These are phyloP conservation scores for Oreonectes daqikongensis DNA, from an alignment of 2,797 vertebrate genomes.

Conservation along the genomic window DNA sequence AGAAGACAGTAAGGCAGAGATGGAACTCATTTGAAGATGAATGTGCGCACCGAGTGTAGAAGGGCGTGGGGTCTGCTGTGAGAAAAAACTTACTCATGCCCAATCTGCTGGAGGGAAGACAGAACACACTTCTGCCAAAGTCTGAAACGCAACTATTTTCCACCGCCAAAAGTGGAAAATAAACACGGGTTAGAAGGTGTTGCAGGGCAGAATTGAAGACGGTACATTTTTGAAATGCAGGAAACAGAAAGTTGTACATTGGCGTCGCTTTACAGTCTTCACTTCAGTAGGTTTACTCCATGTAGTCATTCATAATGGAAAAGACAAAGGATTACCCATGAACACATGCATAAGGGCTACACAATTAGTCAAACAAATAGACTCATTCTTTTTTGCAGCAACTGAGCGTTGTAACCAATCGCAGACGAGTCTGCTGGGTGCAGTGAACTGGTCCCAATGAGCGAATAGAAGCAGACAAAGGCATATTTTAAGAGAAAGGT, in stretches of 20 bases:
- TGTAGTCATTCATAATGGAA: not conserved
- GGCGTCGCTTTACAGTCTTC: not conserved
- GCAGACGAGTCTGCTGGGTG: not conserved
- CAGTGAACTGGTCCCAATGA: not conserved
- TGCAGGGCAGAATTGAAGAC: conserved; percentile 30
- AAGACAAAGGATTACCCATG: not conserved
- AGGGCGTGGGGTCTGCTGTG: conserved; percentile 50
- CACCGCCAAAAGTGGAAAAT: conserved; percentile 45
- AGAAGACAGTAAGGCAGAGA: conserved; percentile 28
- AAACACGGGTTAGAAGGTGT: conserved; percentile 40
- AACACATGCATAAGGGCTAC: not conserved
- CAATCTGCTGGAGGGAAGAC: conserved; percentile 68
- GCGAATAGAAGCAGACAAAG: too few species aligned
- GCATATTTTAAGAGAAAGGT: not conserved
- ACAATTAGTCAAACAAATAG: not conserved
- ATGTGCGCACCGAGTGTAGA: conserved; percentile 36
- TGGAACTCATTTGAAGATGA: conserved; percentile 45
- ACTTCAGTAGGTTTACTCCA: not conserved
- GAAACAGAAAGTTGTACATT: conserved; percentile 6
- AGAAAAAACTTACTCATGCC: conserved; percentile 66
- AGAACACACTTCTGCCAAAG: conserved; percentile 58
- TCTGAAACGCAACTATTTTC: conserved; percentile 54
- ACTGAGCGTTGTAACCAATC: not conserved
- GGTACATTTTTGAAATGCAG: conserved; percentile 31
- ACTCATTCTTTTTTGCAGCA: not conserved